Evolutionary conservation across 2,113 vertebrate species (phyloP).

Genomic region (Xenopus tropicalis): DNA sequence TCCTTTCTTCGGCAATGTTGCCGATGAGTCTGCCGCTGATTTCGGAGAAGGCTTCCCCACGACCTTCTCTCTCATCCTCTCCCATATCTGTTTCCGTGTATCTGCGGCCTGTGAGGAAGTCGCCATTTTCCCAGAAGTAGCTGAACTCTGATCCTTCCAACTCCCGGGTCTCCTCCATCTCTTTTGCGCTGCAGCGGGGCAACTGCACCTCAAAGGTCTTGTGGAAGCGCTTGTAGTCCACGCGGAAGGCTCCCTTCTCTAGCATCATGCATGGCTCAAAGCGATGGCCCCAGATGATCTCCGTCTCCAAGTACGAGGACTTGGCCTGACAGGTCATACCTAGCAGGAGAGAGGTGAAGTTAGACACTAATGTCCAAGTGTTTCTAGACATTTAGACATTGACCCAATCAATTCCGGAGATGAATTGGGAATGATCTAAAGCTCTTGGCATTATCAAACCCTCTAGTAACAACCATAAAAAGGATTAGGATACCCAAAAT

Average conservation of each 20-base stretch:
- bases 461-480: too few species aligned
- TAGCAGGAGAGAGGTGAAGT: not conserved
- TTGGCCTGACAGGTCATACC: constrained; percentile 52
- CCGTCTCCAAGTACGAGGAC: constrained; percentile 47
- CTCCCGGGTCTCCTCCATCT: constrained; percentile 39
- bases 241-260: constrained; percentile 48
- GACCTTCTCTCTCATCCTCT: constrained; percentile 16
- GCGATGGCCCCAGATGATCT: constrained; percentile 48
- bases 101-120: constrained; percentile 14
- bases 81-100: constrained; percentile 28
- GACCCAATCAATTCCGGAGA: too few species aligned
- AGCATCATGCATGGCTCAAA: constrained; percentile 52
- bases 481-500: too few species aligned
- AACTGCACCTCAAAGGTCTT: constrained; percentile 52
- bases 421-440: too few species aligned
- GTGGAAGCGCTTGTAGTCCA: constrained; percentile 52
- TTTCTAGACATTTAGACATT: too few species aligned
- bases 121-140: constrained; percentile 38
- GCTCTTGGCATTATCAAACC: too few species aligned
- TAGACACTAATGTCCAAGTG: not conserved
- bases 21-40: constrained; percentile 39
- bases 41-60: not conserved
- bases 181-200: constrained; percentile 47
- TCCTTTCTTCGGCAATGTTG: constrained; percentile 47
- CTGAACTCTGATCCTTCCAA: constrained; percentile 29